Evolutionary conservation across 1,140 invertebrate genomes (phyloP).

Genomic region (Idris sp.): DNA sequence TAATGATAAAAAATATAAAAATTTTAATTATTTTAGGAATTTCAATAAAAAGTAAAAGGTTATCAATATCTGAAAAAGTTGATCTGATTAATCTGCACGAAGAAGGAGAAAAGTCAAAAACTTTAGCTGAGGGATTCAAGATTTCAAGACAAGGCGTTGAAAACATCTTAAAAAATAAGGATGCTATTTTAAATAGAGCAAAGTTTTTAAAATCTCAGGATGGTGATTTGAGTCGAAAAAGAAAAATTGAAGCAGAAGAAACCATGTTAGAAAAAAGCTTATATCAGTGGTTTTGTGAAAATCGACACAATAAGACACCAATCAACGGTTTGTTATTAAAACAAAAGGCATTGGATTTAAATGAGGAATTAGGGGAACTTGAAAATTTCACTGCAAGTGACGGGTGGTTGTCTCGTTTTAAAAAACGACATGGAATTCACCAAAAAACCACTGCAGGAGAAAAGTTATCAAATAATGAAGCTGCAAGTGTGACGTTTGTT

Average conservation of each 20-base stretch:
- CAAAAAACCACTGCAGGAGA: conserved; percentile 3
- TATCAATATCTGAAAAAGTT: too few species aligned
- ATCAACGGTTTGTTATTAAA: conserved; percentile 1
- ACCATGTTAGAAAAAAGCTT: conserved; percentile 4
- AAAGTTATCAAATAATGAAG: conserved; percentile 1
- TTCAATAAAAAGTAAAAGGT: too few species aligned
- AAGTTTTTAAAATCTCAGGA: neutral
- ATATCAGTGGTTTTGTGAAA: conserved; percentile 9
- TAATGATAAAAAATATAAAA: too few species aligned
- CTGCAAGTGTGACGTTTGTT: neutral
- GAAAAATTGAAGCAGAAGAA: conserved; percentile 1
- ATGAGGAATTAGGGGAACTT: conserved; percentile 6
- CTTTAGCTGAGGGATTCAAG: neutral
- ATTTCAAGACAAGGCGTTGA: conserved; percentile 7
- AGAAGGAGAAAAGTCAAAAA: neutral
- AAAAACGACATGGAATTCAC: conserved; percentile 9
- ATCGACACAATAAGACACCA: neutral
- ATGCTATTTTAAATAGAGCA: neutral
- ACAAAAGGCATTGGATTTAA: conserved; percentile 8
- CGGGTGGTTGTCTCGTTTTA: conserved; percentile 3
- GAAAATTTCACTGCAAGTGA: conserved; percentile 5
- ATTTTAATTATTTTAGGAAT: too few species aligned
- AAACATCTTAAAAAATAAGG: conserved; percentile 11
- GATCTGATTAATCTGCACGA: neutral
- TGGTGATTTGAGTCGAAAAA: conserved; percentile 1